Conservation (phyloP, 2,113 vertebrate species). For the Odontesthes bonariensis region DNA sequence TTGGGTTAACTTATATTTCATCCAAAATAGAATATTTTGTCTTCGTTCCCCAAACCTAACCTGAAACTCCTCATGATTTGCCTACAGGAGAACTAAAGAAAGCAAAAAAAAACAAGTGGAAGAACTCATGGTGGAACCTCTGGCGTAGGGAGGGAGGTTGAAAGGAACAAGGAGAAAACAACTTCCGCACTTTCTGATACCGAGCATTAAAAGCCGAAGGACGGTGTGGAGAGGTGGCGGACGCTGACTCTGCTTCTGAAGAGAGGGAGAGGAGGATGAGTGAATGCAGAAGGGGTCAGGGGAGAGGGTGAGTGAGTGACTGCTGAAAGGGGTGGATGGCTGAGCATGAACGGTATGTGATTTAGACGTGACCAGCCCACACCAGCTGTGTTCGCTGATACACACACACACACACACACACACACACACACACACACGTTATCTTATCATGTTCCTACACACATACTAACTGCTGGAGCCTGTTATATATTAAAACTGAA, state of each 20-base stretch:
- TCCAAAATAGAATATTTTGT: too few species aligned
- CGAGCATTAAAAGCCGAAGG: neutral
- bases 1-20: too few species aligned
- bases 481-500: conserved; percentile 28
- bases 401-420: conserved; percentile 40
- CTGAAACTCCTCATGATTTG: too few species aligned
- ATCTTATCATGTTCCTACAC: conserved; percentile 35
- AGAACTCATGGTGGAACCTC: too few species aligned
- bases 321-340: conserved; percentile 56
- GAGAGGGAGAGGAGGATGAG: neutral
- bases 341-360: conserved; percentile 72
- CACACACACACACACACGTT: conserved; percentile 32
- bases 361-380: conserved; percentile 58
- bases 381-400: conserved; percentile 70
- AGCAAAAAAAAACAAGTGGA: too few species aligned
- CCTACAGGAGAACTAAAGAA: too few species aligned
- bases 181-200: neutral
- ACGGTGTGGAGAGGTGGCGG: neutral
- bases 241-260: neutral
- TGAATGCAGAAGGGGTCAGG: conserved; percentile 24
- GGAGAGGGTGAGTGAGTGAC: conserved; percentile 53
- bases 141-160: neutral
- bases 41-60: too few species aligned
- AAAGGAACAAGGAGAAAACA: neutral
- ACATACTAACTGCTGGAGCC: conserved; percentile 40